Evolutionary conservation across 2,888 invertebrate genomes (phyloP).

Genomic region (Scaptodrosophila latifasciaeformis): DNA sequence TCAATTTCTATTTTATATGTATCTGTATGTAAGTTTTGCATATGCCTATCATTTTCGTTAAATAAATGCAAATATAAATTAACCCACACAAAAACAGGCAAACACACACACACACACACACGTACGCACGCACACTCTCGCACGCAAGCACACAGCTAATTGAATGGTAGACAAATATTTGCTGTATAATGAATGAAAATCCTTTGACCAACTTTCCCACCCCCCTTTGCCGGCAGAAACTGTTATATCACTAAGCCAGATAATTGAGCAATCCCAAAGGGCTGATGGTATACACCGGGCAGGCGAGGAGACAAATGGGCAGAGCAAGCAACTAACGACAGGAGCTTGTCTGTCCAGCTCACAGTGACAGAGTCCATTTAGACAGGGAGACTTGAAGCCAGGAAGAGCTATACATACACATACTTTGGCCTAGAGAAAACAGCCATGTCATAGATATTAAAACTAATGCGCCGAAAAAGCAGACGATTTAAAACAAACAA

Average conservation of each 20-base stretch:
- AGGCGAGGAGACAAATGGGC: background rate
- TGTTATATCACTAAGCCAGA: too few relatives aligned
- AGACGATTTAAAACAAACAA: slow-evolving; percentile 45
- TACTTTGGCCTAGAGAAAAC: slow-evolving; percentile 12
- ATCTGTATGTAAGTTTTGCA: background rate
- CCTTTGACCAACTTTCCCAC: too few relatives aligned
- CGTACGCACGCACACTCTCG: too few relatives aligned
- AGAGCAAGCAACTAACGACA: slow-evolving; percentile 5
- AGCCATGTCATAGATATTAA: slow-evolving; percentile 42
- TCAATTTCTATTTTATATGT: background rate
- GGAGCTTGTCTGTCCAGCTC: too few relatives aligned
- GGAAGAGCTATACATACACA: slow-evolving; percentile 4
- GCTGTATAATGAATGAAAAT: slow-evolving; percentile 31
- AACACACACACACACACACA: too few relatives aligned
- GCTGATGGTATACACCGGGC: too few relatives aligned
- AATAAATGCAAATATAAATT: slow-evolving; percentile 25
- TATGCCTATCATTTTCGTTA: slow-evolving; percentile 11
- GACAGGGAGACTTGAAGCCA: background rate
- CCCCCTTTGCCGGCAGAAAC: too few relatives aligned
- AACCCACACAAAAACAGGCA: background rate
- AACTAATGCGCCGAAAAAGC: slow-evolving; percentile 65
- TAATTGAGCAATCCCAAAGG: too few relatives aligned
- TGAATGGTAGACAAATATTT: slow-evolving; percentile 31
- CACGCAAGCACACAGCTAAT: too few relatives aligned
- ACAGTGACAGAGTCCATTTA: too few relatives aligned